These are phyloP conservation scores for Cavia aperea DNA, from an alignment of 2,113 vertebrate species.

Conservation along the genomic window DNA sequence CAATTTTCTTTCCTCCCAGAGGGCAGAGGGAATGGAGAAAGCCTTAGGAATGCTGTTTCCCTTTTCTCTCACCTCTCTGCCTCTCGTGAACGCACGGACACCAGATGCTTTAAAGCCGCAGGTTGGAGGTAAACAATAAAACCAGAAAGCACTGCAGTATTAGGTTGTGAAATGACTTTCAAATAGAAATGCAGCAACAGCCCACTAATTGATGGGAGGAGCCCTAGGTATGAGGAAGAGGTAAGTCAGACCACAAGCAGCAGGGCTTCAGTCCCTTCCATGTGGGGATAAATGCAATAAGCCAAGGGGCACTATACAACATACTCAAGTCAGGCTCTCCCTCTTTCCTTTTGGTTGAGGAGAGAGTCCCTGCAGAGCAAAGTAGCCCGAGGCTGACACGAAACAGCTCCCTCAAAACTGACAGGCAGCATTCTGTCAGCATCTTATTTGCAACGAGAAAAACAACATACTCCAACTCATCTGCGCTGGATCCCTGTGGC, in stretches of 20 bases:
- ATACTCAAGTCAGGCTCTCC: background rate
- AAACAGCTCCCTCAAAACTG: background rate
- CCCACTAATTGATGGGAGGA: conserved; percentile 54
- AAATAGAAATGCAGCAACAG: conserved; percentile 44
- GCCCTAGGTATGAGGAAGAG: background rate
- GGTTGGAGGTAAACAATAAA: conserved; percentile 66
- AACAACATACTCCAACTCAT: background rate
- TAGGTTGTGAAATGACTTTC: conserved; percentile 68
- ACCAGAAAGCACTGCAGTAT: conserved; percentile 27
- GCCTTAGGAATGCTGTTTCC: conserved; percentile 51
- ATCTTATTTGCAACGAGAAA: background rate
- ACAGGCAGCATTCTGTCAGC: background rate
- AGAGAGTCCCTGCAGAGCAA: background rate
- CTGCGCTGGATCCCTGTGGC: too few species aligned
- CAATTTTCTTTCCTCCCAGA: conserved; percentile 1
- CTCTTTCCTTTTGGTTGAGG: background rate
- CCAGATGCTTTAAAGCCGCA: conserved; percentile 63
- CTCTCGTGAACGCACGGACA: conserved; percentile 13
- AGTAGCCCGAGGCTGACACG: background rate
- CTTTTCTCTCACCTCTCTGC: conserved; percentile 61
- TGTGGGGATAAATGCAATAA: background rate
- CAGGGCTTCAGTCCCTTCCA: background rate
- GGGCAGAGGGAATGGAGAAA: background rate
- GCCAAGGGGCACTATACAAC: background rate
- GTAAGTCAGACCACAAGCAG: background rate